phyloP scores from a whole-genome alignment of 2,888 invertebrate genomes.

The Rotaria sp. region DNA sequence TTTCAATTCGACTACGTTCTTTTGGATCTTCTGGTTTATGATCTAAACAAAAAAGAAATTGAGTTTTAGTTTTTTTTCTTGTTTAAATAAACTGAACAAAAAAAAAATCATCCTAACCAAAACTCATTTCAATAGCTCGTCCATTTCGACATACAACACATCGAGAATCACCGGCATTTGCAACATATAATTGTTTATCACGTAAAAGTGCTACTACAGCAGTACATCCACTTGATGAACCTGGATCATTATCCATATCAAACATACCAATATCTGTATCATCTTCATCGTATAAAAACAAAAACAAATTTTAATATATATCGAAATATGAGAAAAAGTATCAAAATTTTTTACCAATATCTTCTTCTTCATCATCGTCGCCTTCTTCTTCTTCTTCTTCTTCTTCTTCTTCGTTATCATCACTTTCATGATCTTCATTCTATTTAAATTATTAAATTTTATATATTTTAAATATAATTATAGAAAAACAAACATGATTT shows the following conservation, averaged over 20 bases:
- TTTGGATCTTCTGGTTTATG: constrained; percentile 88
- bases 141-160: constrained; percentile 72
- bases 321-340: background rate
- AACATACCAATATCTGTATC: background rate
- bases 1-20: constrained; percentile 74
- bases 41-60: no score
- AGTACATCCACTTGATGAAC: constrained; percentile 88
- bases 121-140: constrained; percentile 73
- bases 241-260: constrained; percentile 59
- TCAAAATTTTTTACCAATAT: background rate
- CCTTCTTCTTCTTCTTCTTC: constrained; percentile 43
- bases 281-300: background rate
- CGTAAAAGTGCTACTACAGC: constrained; percentile 81
- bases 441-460: constrained; percentile 43
- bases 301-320: background rate
- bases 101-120: no score
- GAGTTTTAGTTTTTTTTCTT: no score
- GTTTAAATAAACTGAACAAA: no score
- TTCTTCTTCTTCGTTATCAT: constrained; percentile 50
- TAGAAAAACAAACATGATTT: constrained; percentile 46
- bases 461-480: constrained; percentile 41
- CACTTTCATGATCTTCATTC: constrained; percentile 48
- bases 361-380: constrained; percentile 41
- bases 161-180: constrained; percentile 90
- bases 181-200: constrained; percentile 74